Evolutionary conservation across 1,140 invertebrate genomes (phyloP), one percentile per base, ranked within the genome.

Genomic region (Wasmannia auropunctata): DNA sequence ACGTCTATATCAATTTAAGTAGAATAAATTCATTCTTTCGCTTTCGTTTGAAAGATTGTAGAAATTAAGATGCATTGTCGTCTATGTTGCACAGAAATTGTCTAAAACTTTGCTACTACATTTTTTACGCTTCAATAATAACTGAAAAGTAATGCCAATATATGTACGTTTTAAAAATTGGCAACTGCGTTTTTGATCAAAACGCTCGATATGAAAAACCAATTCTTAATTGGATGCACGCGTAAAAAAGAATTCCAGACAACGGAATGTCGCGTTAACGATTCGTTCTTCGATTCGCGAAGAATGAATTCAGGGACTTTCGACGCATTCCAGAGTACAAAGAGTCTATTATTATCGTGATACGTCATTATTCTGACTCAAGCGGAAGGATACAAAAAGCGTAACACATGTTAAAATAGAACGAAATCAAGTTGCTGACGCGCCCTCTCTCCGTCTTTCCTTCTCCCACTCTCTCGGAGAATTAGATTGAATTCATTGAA

Each of bases 401-500:
- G 5, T 67, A 65, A 79, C 60, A 31, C 19, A 25, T 37, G 16
- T 80, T 80, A 67, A 80, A 80, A 77, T 63, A 63, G 56, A 62
- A 80, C 46, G 31, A 67, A 54, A 67, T 80, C 40, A 63, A n/a
- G 22, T 63, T 11, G 19, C 72, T 54, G 11, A 40, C 16, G 8
- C 16, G 8, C 14, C 51, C 31, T 56, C 65, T 51, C 79, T 46
- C 81, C 22, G 8, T 85, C 28, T 84, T n/a, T 81, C 54, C 56
- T 63, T 54, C 72, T 58, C 40, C 63, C 49, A 58, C 40, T 60
- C 67, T 46, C 54, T n/a, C n/a, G n/a, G 11, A 7, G n/a, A 31
- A 75, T 84, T 67, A 67, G 63, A 80, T 80, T 67, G 46, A 80
- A 80, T 80, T 49, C 43, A 80, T 80, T 51, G 62, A 80, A 80